Conservation (phyloP, 2,113 vertebrate species). For the Urocynchramus pylzowi region DNA sequence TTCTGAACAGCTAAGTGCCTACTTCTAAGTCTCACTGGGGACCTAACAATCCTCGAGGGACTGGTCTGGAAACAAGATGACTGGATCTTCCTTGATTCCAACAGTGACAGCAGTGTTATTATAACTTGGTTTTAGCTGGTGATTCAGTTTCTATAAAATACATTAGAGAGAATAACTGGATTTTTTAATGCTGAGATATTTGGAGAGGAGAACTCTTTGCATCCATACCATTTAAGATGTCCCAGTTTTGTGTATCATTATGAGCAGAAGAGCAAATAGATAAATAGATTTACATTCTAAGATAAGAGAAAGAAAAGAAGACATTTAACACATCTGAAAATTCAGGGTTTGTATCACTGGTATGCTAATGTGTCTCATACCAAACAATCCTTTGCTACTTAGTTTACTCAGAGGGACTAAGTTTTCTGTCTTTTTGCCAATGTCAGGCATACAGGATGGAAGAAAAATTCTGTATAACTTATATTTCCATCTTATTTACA, state of each 20-base stretch:
- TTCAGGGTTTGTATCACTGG: background rate
- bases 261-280: background rate
- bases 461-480: background rate
- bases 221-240: background rate
- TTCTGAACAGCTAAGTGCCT: background rate
- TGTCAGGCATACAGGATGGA: background rate
- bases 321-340: background rate
- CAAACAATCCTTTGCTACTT: background rate
- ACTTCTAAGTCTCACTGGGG: background rate
- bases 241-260: background rate
- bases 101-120: background rate
- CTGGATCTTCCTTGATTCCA: background rate
- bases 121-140: background rate
- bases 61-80: background rate
- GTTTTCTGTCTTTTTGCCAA: background rate
- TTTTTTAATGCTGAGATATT: background rate
- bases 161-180: background rate
- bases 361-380: background rate
- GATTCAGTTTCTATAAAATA: background rate
- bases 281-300: background rate
- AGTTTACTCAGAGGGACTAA: background rate
- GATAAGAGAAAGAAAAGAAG: background rate
- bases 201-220: background rate
- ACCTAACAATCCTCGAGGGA: background rate
- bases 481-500: background rate